phyloP scores from a whole-genome alignment of 2,888 invertebrate species.

The Zygothrica quintamaculata region DNA sequence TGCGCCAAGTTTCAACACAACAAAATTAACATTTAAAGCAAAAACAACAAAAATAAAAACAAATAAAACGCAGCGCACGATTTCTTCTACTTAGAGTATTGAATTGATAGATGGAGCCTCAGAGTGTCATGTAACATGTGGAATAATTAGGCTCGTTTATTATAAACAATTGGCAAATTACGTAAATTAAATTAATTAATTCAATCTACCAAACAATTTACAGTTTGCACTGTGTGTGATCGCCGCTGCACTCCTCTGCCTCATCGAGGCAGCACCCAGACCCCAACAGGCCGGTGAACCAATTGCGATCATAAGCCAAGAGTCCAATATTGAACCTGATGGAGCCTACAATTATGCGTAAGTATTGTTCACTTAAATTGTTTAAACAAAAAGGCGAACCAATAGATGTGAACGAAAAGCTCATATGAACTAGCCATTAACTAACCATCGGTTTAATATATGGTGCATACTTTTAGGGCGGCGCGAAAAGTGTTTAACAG shows the following conservation, averaged over 20 bases:
- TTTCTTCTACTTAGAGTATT: slow-evolving; percentile 17
- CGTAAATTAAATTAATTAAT: slow-evolving; percentile 48
- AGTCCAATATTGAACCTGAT: slow-evolving; percentile 89
- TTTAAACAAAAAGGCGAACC: background rate
- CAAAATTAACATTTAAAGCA: slow-evolving; percentile 15
- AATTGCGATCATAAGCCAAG: slow-evolving; percentile 89
- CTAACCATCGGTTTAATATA: too few species aligned
- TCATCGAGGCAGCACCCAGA: slow-evolving; percentile 86
- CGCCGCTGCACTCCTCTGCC: slow-evolving; percentile 77
- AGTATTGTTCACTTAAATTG: slow-evolving; percentile 46
- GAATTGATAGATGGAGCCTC: slow-evolving; percentile 1
- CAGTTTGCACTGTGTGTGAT: slow-evolving; percentile 80
- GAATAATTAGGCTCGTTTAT: slow-evolving; percentile 42
- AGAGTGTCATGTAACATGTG: slow-evolving; percentile 11
- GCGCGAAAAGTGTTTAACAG: too few species aligned
- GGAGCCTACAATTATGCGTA: slow-evolving; percentile 90
- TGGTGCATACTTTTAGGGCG: slow-evolving; percentile 47
- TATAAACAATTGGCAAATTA: slow-evolving; percentile 34
- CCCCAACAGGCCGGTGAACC: slow-evolving; percentile 86
- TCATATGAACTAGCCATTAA: background rate
- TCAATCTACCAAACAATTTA: slow-evolving; percentile 53
- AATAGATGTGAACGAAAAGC: slow-evolving; percentile 1
- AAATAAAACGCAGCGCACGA: slow-evolving; percentile 37
- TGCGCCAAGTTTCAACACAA: slow-evolving; percentile 48
- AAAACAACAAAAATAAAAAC: slow-evolving; percentile 28